Percentiles rank a stretch among this genome's conserved stretches.
These are phyloP conservation scores for Progne subis DNA, from an alignment of 2,113 vertebrate genomes.

Conservation along the genomic window DNA sequence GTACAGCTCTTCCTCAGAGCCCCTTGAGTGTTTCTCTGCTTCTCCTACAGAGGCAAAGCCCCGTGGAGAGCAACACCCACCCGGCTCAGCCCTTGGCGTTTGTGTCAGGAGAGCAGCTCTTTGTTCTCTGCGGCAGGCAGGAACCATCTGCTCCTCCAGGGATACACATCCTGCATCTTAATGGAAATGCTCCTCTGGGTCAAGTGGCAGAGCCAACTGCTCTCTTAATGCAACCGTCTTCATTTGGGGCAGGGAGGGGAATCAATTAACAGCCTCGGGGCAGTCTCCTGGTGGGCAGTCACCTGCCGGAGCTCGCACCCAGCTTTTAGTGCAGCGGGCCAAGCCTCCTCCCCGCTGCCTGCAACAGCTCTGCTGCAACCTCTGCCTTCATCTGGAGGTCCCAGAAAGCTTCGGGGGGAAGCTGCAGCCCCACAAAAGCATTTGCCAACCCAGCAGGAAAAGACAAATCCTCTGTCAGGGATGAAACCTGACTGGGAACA, in stretches of 20 bases:
- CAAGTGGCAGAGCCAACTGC: conserved; percentile 11
- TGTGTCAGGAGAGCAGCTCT: not conserved
- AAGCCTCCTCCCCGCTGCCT: not conserved
- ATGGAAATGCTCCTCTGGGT: conserved; percentile 36
- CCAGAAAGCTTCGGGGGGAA: not conserved
- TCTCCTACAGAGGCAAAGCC: not conserved
- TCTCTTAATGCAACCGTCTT: not conserved
- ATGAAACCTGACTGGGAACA: not conserved
- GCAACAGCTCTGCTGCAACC: not conserved
- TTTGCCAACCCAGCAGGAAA: not conserved
- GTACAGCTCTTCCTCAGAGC: not conserved
- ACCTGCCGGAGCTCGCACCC: not conserved
- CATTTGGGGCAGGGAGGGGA: not conserved
- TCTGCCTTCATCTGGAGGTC: not conserved
- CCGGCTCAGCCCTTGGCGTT: not conserved
- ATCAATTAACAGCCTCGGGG: not conserved
- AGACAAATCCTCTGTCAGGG: not conserved
- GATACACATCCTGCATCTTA: not conserved
- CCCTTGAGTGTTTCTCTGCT: not conserved
- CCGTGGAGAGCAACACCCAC: rapidly evolving
- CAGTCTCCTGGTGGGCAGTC: not conserved
- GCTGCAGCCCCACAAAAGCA: not conserved
- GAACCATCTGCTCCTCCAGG: not conserved
- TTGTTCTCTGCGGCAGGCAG: not conserved
- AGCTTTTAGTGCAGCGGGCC: not conserved